Percentiles rank a stretch among this genome's conserved stretches.
Evolutionary conservation across 2,113 vertebrate genomes (phyloP).

Genomic region (Taxidea taxus): DNA sequence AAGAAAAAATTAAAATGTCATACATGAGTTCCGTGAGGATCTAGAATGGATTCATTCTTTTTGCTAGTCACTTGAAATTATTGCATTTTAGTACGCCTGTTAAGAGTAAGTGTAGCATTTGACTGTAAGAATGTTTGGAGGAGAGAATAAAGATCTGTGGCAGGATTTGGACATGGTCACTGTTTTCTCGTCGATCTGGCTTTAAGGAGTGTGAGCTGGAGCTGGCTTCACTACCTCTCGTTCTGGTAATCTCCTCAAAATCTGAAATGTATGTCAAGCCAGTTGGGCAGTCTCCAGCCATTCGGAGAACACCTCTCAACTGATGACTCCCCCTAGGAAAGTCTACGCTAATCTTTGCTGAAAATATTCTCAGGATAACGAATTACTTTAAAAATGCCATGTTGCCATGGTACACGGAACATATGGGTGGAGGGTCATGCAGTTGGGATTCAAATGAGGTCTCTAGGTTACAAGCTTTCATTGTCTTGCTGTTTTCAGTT

Average conservation of each 20-base stretch:
- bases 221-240: neutral
- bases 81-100: neutral
- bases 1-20: slow-evolving; percentile 20
- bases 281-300: neutral
- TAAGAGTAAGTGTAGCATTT: neutral
- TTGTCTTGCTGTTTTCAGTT: slow-evolving; percentile 22
- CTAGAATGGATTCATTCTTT: slow-evolving; percentile 50
- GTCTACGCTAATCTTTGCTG: slow-evolving; percentile 59
- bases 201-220: neutral
- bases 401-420: slow-evolving; percentile 73
- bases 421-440: slow-evolving; percentile 70
- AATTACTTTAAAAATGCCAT: slow-evolving; percentile 74
- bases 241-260: neutral
- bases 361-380: slow-evolving; percentile 69
- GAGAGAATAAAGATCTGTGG: neutral
- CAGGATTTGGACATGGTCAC: neutral
- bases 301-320: neutral
- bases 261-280: neutral
- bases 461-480: slow-evolving; percentile 28
- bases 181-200: neutral
- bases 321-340: neutral
- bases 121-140: neutral
- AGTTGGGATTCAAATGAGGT: slow-evolving; percentile 62
- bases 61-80: neutral
- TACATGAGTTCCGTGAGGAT: slow-evolving; percentile 7